Conservation (phyloP, 2,113 vertebrate species). For the Trachemys scripta region DNA sequence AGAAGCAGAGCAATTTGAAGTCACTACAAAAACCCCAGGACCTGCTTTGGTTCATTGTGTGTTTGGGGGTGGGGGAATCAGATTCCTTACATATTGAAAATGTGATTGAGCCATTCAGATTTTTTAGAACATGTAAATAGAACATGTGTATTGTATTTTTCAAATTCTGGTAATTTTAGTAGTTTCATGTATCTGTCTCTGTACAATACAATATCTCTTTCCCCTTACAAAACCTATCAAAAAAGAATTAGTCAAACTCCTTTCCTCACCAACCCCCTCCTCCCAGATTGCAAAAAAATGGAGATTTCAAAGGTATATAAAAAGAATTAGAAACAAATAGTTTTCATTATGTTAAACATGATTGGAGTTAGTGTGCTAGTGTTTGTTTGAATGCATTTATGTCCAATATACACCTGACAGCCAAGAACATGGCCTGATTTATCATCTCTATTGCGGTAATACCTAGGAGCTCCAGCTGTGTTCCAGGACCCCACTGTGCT, state of each 20-base stretch:
- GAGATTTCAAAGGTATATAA: neutral
- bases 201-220: neutral
- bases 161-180: neutral
- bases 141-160: neutral
- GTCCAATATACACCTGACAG: neutral
- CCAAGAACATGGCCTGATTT: neutral
- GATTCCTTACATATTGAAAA: neutral
- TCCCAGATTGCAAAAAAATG: neutral
- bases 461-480: neutral
- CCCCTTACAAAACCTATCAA: neutral
- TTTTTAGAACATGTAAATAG: neutral
- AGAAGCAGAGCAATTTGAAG: conserved; percentile 1
- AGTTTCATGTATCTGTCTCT: neutral
- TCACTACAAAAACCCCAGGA: neutral
- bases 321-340: neutral
- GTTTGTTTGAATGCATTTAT: neutral
- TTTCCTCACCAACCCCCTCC: neutral
- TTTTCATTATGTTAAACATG: neutral
- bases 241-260: neutral
- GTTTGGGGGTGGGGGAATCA: neutral
- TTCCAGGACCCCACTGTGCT: neutral
- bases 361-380: neutral
- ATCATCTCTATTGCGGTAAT: neutral
- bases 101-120: rapidly evolving
- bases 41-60: neutral